Evolutionary conservation across 2,888 invertebrate species (phyloP).

Genomic region (Endotricha flammealis): DNA sequence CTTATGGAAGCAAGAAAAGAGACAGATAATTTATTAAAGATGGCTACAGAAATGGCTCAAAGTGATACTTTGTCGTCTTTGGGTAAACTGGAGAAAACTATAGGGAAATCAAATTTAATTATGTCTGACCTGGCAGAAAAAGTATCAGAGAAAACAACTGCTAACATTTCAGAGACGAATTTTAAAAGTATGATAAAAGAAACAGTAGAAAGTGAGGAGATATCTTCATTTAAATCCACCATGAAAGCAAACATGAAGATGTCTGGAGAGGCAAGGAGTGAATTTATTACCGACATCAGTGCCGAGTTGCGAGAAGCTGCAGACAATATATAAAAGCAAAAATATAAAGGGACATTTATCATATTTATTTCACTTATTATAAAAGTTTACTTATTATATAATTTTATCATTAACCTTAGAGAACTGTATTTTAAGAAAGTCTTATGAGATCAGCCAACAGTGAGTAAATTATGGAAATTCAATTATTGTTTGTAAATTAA

Average conservation of each 20-base stretch:
- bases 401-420: slow-evolving; percentile 5
- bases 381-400: slow-evolving; percentile 18
- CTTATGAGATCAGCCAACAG: no score
- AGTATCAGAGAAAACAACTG: slow-evolving; percentile 17
- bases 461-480: no score
- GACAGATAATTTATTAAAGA: slow-evolving; percentile 19
- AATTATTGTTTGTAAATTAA: not conserved
- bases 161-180: slow-evolving; percentile 22
- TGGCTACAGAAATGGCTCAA: slow-evolving; percentile 10
- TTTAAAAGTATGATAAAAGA: slow-evolving; percentile 20
- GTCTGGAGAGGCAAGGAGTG: slow-evolving; percentile 29
- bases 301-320: slow-evolving; percentile 39
- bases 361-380: slow-evolving; percentile 30
- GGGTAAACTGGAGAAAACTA: slow-evolving; percentile 12
- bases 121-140: slow-evolving; percentile 24
- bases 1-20: slow-evolving; percentile 20
- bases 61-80: slow-evolving; percentile 1
- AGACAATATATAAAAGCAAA: slow-evolving; percentile 32
- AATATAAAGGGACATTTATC: slow-evolving; percentile 15
- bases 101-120: slow-evolving; percentile 20
- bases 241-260: slow-evolving; percentile 28
- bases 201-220: slow-evolving; percentile 21
- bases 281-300: slow-evolving; percentile 32
- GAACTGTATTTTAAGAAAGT: no score
- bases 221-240: slow-evolving; percentile 30